Conservation (phyloP, 1,140 invertebrate species). For the Chelonus insularis region DNA sequence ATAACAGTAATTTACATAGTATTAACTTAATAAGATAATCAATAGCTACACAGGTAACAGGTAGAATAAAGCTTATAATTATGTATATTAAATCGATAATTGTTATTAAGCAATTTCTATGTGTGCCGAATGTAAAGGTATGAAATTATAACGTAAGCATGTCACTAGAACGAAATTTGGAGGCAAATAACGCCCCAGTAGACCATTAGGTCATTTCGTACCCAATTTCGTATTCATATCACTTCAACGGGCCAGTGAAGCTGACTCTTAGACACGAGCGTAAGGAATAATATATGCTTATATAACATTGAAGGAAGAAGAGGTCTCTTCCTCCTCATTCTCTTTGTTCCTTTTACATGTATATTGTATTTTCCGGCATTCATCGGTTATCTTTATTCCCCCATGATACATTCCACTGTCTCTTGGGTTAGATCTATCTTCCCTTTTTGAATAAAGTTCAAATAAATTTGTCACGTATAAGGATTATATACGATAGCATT, state of each 20-base stretch:
- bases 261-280: not conserved
- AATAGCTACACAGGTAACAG: too few species aligned
- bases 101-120: too few species aligned
- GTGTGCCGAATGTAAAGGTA: too few species aligned
- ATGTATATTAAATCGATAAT: too few species aligned
- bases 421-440: not conserved
- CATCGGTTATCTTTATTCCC: conserved; percentile 6
- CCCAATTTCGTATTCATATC: conserved; percentile 18
- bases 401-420: not conserved
- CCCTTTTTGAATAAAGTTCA: not conserved
- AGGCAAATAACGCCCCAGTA: not conserved
- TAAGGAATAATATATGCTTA: conserved; percentile 16
- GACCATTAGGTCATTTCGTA: not conserved
- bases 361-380: conserved; percentile 11
- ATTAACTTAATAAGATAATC: too few species aligned
- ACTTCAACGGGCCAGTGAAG: not conserved
- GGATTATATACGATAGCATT: not conserved
- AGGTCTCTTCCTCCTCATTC: too few species aligned
- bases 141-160: too few species aligned
- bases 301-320: not conserved
- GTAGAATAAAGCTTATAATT: too few species aligned
- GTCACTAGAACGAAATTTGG: too few species aligned
- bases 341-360: not conserved
- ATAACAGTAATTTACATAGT: too few species aligned
- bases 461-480: conserved; percentile 7